Base-by-base conservation (phyloP, 2,797 vertebrate genomes). In the Rhodeus uyekii region DNA sequence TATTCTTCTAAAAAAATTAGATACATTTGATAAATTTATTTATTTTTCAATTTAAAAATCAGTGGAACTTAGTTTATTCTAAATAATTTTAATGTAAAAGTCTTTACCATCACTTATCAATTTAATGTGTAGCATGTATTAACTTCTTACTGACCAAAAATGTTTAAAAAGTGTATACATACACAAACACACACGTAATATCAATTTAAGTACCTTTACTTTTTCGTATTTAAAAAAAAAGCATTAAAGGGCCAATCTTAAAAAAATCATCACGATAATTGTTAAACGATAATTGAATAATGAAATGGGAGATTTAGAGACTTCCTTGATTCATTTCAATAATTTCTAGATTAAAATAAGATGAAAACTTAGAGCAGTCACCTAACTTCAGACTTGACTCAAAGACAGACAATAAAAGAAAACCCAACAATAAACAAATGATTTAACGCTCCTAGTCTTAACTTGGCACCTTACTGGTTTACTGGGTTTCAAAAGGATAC, bases 381-480 rank as follows among this genome's bases (percentile, higher is more conserved):
- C 2, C 8, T 64, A 67, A 67, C 12, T 65, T 65, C n/a, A n/a
- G 36, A 39, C 5, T 39, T 14, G 34, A 67, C 36, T 63, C 61
- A 60, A 55, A 61, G 29, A 27, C 55, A 58, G 5, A 12, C 12
- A 24, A 58, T 19, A 48, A 48, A 48, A 48, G n/a, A n/a, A n/a
- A n/a, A n/a, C n/a, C n/a, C n/a, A 46, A 69, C 39, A 18, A 69
- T 8, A 12, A 50, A 22, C 19, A 72, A 72, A 50, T 9, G 32
- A 32, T 36, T 53, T 73, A 36, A 75, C 13, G 10, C 16, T 27
- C n/a, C 4, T 18, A 60, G 53, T 60, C 53, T 75, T 61, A 76
- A 29, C 24, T 46, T 44, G 61, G 61, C 60, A 78, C 76, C 60
- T 78, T 13, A 36, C 29, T 50, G 76, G 76, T 78, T 64, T 77